Base-by-base conservation (phyloP, 1,140 invertebrate species). In the Ips typographus region DNA sequence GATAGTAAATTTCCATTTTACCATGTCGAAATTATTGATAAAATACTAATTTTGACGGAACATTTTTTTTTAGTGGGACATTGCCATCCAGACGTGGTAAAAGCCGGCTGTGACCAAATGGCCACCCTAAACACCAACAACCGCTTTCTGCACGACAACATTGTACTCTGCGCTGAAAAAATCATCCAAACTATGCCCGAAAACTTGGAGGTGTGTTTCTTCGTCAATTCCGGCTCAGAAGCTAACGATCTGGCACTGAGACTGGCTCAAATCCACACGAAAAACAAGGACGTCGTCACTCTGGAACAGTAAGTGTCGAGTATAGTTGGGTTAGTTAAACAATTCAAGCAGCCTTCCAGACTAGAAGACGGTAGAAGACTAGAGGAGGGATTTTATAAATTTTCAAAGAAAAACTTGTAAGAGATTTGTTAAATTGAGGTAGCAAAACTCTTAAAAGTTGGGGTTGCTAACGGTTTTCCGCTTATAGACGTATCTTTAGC, bases 141-240 rank as follows among this genome's bases (percentile, higher is more conserved):
- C 77, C 89, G 97, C 37, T 99, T 95, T 79, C 86, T 99, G 0
- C 96, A 98, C 80, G 96, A 98, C 77, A 94, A 98, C 77, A 82
- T 99, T 68, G 95, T 98, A 8, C 83, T 96, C 38, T 94, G 95
- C 75, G 96, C 97, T 0, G 84, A 95, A 76, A 89, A 90, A 73
- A 82, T 99, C 66, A 88, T 92, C 2, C 86, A 86, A 55, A 91
- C 94, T 36, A 85, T 99, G 78, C 92, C 92, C 1, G 86, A 89
- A 60, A 84, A 86, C 44, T 80, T 94, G n/a, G 94, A 91, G 8
- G 94, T 98, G 4, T 97, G 96, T 77, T 98, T 94, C 83, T 94
- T 99, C 74, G 95, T 98, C 22, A 99, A 99, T 82, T 99, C 98
- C 1, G 98, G 96, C n/a, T 98, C 96, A 40, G 97, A 99, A 84